Base-by-base conservation (phyloP, 2,797 vertebrate genomes). In the Peromyscus aztecus region DNA sequence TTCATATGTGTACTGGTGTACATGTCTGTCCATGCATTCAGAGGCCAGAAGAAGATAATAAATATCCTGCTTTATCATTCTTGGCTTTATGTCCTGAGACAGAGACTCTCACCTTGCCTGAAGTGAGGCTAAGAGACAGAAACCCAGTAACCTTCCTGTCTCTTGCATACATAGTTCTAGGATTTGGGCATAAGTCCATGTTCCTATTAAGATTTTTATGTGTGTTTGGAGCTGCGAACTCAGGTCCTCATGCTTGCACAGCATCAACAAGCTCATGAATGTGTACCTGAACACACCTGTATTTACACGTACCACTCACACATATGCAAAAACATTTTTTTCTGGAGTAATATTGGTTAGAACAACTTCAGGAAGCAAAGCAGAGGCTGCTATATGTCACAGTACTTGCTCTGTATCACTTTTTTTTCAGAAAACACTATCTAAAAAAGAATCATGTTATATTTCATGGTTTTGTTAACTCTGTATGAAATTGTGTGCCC, bases 381-480 rank as follows among this genome's bases (percentile, higher is more conserved):
- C 49, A 40, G 75, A 94, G 31, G 24, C 23, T 69, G 4, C 75
- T 98, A 82, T 85, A 21, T 14, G 40, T 31, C 55, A 43, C 1
- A 67, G 31, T 86, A 10, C 0, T 95, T 96, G 27, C 0, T 31
- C 61, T 76, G 1, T 9, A 92, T 94, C 90, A 90, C 49, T 88
- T 89, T 76, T 27, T 78, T 86, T 49, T 52, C 0, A 2, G 37
- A 95, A 97, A 97, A 69, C 76, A 85, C 93, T 52, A 59, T 77
- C 88, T 83, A 73, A 77, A 92, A 94, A 78, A 34, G n/a, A 89
- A 85, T 59, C 77, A 65, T 81, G 55, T 83, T 91, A 55, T 69
- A 91, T 93, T 85, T 46, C 78, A 85, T 93, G 81, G 75, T 91
- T 97, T 96, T 81, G 40, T 69, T 93, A 63, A 59, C 55, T 94